Evolutionary conservation across 2,888 invertebrate genomes (phyloP), one percentile per base, ranked within the genome.

Genomic region (Sisyra terminalis): DNA sequence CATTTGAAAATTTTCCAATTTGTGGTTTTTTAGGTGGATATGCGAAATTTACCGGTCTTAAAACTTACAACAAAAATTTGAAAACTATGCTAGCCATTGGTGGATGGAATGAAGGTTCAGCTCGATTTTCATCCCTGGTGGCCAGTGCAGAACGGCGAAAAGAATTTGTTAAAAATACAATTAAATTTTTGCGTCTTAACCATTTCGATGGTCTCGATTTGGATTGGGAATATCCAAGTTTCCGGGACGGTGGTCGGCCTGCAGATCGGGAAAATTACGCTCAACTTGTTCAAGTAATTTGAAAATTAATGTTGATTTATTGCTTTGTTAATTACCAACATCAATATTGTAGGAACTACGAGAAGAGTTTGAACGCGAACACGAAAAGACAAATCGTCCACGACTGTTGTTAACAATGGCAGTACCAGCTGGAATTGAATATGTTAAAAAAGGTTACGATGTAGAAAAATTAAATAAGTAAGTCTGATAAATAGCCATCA

Each of bases 91-190:
- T 93, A 50, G 92, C 92, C 8, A 86, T 92, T 52, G 92, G 92
- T 1, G 79, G 92, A 1, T 92, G 92, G 92, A 92, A 90, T 62
- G 92, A 92, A 60, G 92, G 88, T 11, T 90, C 89, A 1, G 71
- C 80, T 11, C 63, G 76, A 46, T 92, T 92, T 64, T 90, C 90
- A 0, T 79, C 85, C n/a, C 73, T 92, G 70, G 89, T 90, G 2
- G 86, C 84, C 2, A 79, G 75, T 51, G 57, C 76, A 2, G 82
- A 81, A 30, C 68, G 80, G 47, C 69, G 92, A 46, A 78, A 75
- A 55, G 79, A 83, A 55, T 82, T 92, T 55, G 83, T 85, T 44
- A 83, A 79, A 63, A 87, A 87, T 56, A 71, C 78, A 47, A 70
- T 87, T 49, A 86, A 85, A 63, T 92, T 90, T 64, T 70, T 92